These are phyloP conservation scores for Aurelia sp. DNA, from an alignment of 30 jellyfish, hydroid and myxozoan genomes.

Conservation along the genomic window DNA sequence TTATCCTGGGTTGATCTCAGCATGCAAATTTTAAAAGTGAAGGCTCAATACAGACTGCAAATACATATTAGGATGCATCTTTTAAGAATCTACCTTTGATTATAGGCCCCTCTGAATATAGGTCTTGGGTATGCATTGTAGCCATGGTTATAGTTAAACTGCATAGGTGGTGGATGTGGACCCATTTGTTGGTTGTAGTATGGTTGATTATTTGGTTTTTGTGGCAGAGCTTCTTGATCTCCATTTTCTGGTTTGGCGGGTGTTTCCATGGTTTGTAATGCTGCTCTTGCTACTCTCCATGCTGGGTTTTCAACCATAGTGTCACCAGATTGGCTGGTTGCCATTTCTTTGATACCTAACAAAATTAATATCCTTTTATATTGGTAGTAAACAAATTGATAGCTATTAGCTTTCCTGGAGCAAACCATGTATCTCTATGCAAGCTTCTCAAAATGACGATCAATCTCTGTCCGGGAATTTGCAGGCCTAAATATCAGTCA, in stretches of 20 bases:
- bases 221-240: not conserved
- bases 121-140: constrained; percentile 35
- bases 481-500: too few species aligned
- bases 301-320: constrained; percentile 69
- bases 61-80: too few species aligned
- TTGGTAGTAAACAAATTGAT: too few species aligned
- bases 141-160: constrained; percentile 34
- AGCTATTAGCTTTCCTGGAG: too few species aligned
- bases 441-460: too few species aligned
- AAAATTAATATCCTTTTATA: too few species aligned
- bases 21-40: too few species aligned
- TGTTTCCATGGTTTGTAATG: constrained; percentile 53
- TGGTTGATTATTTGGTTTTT: not conserved
- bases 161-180: constrained; percentile 18
- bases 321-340: constrained; percentile 27
- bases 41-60: too few species aligned
- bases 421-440: too few species aligned
- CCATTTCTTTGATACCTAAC: not conserved
- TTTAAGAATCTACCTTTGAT: constrained; percentile 31
- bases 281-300: constrained; percentile 71
- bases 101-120: constrained; percentile 19
- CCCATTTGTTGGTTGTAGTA: not conserved
- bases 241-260: constrained; percentile 25
- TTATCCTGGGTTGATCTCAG: too few species aligned
- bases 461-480: too few species aligned